These are phyloP conservation scores for Nemapogon koenigi DNA, from an alignment of 2,888 invertebrate genomes.

Conservation along the genomic window DNA sequence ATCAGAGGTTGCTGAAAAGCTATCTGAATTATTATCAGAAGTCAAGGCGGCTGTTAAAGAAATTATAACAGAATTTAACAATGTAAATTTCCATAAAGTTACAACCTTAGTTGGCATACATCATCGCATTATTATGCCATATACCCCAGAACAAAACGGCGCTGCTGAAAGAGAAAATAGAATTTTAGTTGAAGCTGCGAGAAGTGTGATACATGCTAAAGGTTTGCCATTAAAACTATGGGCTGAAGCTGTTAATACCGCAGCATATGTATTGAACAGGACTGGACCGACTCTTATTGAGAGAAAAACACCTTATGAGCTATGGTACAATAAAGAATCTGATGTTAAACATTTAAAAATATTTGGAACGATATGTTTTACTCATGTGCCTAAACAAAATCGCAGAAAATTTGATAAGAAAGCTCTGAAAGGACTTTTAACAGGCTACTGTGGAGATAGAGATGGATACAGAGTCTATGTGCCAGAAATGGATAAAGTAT, in stretches of 20 bases:
- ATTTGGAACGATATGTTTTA: slow-evolving; percentile 16
- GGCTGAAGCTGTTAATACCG: slow-evolving; percentile 19
- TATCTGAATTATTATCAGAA: neutral
- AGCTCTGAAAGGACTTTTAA: slow-evolving; percentile 10
- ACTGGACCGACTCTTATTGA: slow-evolving; percentile 16
- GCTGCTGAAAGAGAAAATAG: slow-evolving; percentile 19
- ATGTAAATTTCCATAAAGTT: neutral
- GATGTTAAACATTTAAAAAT: slow-evolving; percentile 17
- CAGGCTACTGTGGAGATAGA: no score
- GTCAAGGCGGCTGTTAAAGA: neutral
- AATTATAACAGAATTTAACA: slow-evolving; percentile 1
- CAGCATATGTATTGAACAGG: slow-evolving; percentile 18
- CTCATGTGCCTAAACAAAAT: slow-evolving; percentile 16
- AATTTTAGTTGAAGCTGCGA: slow-evolving; percentile 17
- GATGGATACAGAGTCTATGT: no score
- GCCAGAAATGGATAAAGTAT: no score
- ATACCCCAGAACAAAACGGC: slow-evolving; percentile 22
- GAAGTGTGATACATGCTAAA: slow-evolving; percentile 12
- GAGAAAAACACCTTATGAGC: slow-evolving; percentile 22
- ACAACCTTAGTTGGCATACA: neutral
- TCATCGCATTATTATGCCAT: slow-evolving; percentile 15
- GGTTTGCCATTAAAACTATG: slow-evolving; percentile 14
- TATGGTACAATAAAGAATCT: slow-evolving; percentile 19
- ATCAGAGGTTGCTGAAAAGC: neutral
- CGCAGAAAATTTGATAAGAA: slow-evolving; percentile 15